Base-by-base conservation (phyloP, 1,140 invertebrate species). In the Habropoda laboriosa region DNA sequence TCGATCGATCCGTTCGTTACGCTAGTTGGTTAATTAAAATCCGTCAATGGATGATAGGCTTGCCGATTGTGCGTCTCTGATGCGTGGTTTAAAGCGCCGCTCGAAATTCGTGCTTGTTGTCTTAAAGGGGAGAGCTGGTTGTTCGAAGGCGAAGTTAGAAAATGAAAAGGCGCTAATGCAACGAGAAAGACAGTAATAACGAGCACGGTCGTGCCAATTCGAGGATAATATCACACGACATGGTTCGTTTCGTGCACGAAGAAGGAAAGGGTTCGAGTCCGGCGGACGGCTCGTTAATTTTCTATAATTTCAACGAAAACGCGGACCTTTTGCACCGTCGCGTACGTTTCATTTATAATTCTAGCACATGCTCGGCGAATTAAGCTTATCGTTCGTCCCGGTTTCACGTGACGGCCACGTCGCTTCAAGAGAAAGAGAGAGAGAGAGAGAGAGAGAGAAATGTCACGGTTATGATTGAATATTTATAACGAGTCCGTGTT, bases 401-500 rank as follows among this genome's bases (percentile, higher is more conserved):
- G 45, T 16, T 40, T 84, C 60, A 55, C 57, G 57, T 71, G 40
- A 53, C 57, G 45, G 3, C 47, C 18, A 5, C 27, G 13, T 16
- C 2, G 12, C 35, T 53, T 8, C 27, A 27, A 30, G 38, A 7
- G 72, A 21, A 49, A 3, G 30, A 10, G 38, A 7, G 72, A 21
- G 60, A 3, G 30, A 10, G 30, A 13, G 18, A 4, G n/a, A 18
- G 35, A 53, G 24, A 75, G 24, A 79, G 42, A 64, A 75, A 57
- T 42, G 71, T 76, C 67, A 55, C 49, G 42, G 68, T 85, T 64
- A 58, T 27, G 60, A 78, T 78, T 78, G 83, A 85, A 78, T 85
- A 85, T 85, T 85, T 85, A 85, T 85, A 84, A 85, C 63, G 78
- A 61, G 63, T 40, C 61, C 49, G 66, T 61, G 68, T 73, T 85